Evolutionary conservation across 2,797 vertebrate genomes (phyloP).

Genomic region (Amblyraja radiata): DNA sequence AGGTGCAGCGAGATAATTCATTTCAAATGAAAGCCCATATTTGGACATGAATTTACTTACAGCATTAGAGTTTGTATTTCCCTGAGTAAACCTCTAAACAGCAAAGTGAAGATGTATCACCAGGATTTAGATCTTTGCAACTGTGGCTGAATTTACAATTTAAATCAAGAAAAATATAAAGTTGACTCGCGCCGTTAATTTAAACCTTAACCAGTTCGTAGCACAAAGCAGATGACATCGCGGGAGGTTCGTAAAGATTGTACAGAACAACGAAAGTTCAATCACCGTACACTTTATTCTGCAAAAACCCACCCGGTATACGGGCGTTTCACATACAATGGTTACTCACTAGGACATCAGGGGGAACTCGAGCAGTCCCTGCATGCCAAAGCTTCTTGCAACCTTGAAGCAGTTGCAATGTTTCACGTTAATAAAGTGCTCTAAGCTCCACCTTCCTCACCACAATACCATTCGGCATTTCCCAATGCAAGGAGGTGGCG

Average conservation of each 20-base stretch:
- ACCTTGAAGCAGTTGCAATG: neutral
- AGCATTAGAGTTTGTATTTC: neutral
- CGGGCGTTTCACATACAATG: neutral
- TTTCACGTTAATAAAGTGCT: conserved; percentile 19
- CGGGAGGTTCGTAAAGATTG: neutral
- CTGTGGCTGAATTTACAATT: neutral
- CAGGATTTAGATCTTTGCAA: neutral
- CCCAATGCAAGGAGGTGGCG: neutral
- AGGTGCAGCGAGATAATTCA: neutral
- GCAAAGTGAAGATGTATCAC: no score
- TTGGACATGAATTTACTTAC: no score
- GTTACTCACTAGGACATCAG: neutral
- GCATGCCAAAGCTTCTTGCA: neutral
- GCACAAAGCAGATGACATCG: neutral
- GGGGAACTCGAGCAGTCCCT: neutral
- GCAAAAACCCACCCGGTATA: neutral
- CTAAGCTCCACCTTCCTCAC: neutral
- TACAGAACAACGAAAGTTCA: neutral
- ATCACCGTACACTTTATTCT: neutral
- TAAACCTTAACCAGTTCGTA: neutral
- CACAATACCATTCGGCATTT: neutral
- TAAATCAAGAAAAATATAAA: neutral
- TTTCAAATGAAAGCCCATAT: neutral
- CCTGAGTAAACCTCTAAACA: neutral
- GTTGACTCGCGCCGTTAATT: neutral